Evolutionary conservation across 2,888 invertebrate genomes (phyloP).

Genomic region (Suillia variegata): DNA sequence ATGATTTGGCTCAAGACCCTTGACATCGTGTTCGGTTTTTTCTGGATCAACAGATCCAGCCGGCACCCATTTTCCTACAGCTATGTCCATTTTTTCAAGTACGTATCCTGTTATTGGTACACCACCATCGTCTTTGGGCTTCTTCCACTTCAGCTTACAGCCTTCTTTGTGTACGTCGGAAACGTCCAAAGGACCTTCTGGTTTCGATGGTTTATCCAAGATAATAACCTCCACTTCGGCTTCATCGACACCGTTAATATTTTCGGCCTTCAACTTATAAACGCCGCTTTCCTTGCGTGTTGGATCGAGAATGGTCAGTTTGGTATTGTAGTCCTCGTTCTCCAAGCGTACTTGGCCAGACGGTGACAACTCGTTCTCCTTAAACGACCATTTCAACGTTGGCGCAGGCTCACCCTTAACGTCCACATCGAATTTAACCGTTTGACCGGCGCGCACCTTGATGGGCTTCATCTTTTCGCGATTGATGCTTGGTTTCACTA

Average conservation of each 20-base stretch:
- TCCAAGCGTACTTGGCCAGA: conserved; percentile 76
- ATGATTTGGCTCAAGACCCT: conserved; percentile 90
- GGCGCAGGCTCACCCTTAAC: conserved; percentile 97
- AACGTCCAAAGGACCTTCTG: conserved; percentile 89
- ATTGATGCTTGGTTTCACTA: conserved; percentile 95
- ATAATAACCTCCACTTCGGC: conserved; percentile 92
- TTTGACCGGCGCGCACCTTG: conserved; percentile 87
- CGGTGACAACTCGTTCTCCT: conserved; percentile 68
- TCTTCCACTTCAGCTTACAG: conserved; percentile 91
- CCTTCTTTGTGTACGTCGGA: conserved; percentile 91
- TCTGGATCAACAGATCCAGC: conserved; percentile 84
- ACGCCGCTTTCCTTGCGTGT: conserved; percentile 85
- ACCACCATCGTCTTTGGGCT: conserved; percentile 96
- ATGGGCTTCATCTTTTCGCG: conserved; percentile 89
- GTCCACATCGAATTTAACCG: conserved; percentile 90
- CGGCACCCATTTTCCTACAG: conserved; percentile 87
- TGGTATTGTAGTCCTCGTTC: conserved; percentile 91
- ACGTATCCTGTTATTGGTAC: conserved; percentile 87
- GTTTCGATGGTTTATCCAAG: conserved; percentile 66
- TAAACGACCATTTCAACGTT: conserved; percentile 75
- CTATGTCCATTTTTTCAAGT: conserved; percentile 92
- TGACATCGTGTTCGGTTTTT: conserved; percentile 78
- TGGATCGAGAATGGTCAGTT: conserved; percentile 79
- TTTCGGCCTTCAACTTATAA: conserved; percentile 90
- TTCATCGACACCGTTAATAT: conserved; percentile 91